Evolutionary conservation across 1,140 invertebrate species (phyloP).

Genomic region (Zaprionus vittiger): DNA sequence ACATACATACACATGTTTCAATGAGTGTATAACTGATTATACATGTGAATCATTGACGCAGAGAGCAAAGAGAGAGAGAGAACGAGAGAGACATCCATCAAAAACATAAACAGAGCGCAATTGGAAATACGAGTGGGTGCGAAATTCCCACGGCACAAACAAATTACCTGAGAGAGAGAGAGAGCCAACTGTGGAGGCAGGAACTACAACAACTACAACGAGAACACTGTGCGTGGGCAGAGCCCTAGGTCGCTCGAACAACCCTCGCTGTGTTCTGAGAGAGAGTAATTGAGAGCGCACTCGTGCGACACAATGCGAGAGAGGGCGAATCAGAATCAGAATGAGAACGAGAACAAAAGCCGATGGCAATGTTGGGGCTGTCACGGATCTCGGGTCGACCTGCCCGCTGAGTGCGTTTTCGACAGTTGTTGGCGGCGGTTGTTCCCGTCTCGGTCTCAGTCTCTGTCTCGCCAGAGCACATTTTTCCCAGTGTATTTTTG

Average conservation of each 20-base stretch:
- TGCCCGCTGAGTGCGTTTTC: slow-evolving; percentile 68
- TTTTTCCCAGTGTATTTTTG: slow-evolving; percentile 52
- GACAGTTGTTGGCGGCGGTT: slow-evolving; percentile 76
- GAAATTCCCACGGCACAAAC: slow-evolving; percentile 44
- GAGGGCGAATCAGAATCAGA: slow-evolving; percentile 28
- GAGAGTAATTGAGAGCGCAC: slow-evolving; percentile 15
- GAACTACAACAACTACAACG: background rate
- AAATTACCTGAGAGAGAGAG: slow-evolving; percentile 34
- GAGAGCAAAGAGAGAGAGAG: slow-evolving; percentile 19
- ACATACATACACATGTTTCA: no score
- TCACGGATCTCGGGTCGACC: slow-evolving; percentile 49
- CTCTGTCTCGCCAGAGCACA: slow-evolving; percentile 40
- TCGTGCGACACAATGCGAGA: background rate
- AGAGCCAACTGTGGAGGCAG: slow-evolving; percentile 25
- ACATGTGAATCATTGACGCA: background rate
- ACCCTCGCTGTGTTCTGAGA: slow-evolving; percentile 44
- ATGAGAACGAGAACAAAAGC: slow-evolving; percentile 46
- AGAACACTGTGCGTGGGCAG: slow-evolving; percentile 3
- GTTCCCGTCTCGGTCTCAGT: slow-evolving; percentile 38
- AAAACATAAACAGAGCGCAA: slow-evolving; percentile 53
- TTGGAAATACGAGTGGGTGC: slow-evolving; percentile 39
- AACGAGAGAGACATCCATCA: slow-evolving; percentile 28
- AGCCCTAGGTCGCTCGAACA: slow-evolving; percentile 40
- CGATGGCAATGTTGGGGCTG: slow-evolving; percentile 50
- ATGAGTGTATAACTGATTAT: background rate